A percentile compares a stretch with the other conserved stretches of the same genome.
Conservation (phyloP, 2,113 vertebrate genomes). For the Siniperca chuatsi region DNA sequence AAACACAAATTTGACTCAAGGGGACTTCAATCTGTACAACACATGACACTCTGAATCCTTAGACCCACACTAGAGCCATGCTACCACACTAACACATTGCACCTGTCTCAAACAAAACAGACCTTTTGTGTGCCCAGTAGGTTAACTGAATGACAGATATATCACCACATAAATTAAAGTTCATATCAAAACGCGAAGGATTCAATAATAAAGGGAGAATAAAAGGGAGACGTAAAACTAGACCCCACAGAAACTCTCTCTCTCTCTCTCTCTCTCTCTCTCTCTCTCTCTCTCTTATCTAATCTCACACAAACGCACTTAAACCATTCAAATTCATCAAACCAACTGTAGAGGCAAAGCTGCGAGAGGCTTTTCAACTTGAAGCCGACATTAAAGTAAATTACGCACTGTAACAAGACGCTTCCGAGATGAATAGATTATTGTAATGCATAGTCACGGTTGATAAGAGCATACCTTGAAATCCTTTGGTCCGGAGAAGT, state of each 20-base stretch:
- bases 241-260: background rate
- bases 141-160: constrained; percentile 1
- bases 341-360: constrained; percentile 25
- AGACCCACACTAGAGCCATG: background rate
- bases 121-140: background rate
- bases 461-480: constrained; percentile 70
- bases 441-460: constrained; percentile 5
- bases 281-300: background rate
- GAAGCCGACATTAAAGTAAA: constrained; percentile 29
- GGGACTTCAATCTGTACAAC: constrained; percentile 15
- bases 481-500: constrained; percentile 45
- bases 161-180: background rate
- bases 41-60: background rate
- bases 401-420: background rate
- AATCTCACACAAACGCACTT: constrained; percentile 13
- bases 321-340: constrained; percentile 22
- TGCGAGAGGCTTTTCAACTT: constrained; percentile 9
- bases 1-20: background rate
- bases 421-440: constrained; percentile 39
- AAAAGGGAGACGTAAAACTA: background rate
- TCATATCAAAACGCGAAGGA: constrained; percentile 2
- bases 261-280: too few species aligned
- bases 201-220: background rate
- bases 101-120: constrained; percentile 45
- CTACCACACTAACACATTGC: constrained; percentile 10